These are phyloP conservation scores for Nebria salina DNA, from an alignment of 2,888 invertebrate genomes.

Conservation along the genomic window DNA sequence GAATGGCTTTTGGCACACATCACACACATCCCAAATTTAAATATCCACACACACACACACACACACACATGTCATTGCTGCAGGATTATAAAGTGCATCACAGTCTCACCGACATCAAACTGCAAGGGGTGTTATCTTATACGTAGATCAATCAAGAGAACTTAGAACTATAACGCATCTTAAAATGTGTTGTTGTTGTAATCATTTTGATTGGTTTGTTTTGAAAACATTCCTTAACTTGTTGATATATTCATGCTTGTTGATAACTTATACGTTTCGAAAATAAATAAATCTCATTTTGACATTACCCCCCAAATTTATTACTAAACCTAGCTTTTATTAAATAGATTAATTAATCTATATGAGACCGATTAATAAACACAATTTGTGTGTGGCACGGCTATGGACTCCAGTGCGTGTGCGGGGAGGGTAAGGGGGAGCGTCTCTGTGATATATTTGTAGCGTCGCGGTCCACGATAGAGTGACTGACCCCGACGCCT, in stretches of 20 bases:
- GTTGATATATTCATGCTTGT: conserved; percentile 23
- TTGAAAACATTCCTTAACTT: conserved; percentile 31
- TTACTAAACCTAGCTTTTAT: no score
- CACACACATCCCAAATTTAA: no score
- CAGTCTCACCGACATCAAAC: no score
- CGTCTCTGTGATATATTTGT: conserved; percentile 31
- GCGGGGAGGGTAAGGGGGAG: conserved; percentile 7
- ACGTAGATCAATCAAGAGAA: no score
- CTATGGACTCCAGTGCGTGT: neutral
- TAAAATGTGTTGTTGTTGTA: neutral
- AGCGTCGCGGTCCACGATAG: conserved; percentile 37
- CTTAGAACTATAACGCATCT: no score
- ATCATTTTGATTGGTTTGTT: conserved; percentile 38
- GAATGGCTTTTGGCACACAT: no score
- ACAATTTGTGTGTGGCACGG: neutral
- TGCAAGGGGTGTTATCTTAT: no score
- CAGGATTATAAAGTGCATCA: no score
- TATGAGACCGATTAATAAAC: no score
- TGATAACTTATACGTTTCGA: neutral
- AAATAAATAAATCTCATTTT: neutral
- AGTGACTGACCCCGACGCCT: conserved; percentile 43
- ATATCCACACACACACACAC: no score
- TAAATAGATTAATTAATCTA: no score
- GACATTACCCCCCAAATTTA: neutral
- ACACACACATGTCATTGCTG: no score